Base-by-base conservation (phyloP, 2,113 vertebrate genomes). In the Seriola aureovittata region DNA sequence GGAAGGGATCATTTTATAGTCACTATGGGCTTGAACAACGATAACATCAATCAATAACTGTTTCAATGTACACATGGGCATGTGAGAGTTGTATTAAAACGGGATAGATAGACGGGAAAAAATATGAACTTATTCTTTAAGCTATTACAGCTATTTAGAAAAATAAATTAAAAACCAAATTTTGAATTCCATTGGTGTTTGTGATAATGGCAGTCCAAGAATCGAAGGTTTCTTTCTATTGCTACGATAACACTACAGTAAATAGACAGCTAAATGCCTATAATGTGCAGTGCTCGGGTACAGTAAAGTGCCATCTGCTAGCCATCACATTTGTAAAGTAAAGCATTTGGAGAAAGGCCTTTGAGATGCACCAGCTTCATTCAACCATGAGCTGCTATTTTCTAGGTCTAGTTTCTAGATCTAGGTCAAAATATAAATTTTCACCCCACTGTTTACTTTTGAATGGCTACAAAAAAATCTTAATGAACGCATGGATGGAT, bases 231-330 rank as follows among this genome's bases (percentile, higher is more conserved):
- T 34, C 6, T 29, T 44, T 3, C 13, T 59, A 44, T 19, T 25
- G 19, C 13, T 17, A 4, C 66, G 12, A 57, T 71, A 48, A 32
- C 8, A 23, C 59, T 71, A n/a, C 48, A 50, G 42, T 6, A 48
- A 57, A 71, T 13, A 32, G 9, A 46, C 29, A 36, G 40, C 57
- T 85, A 50, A 85, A 54, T 46, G 62, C 38, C 58, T 59, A 2
- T 65, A 77, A 76, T 72, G 55, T 36, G 65, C 38, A 32, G 34
- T 21, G 42, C 38, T 78, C 42, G 42, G 3, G n/a, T 63, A 66
- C 32, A 58, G 72, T 59, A 32, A 82, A 79, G 32, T 55, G 3
- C 50, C 68, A 80, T 75, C 74, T 84, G 78, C 40, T 63, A 10
- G n/a, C 23, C 16, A 13, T 62, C 74, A 80, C 40, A 58, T 54